These are phyloP conservation scores for Gallinago stenura DNA, from an alignment of 2,797 vertebrate species.

Conservation along the genomic window DNA sequence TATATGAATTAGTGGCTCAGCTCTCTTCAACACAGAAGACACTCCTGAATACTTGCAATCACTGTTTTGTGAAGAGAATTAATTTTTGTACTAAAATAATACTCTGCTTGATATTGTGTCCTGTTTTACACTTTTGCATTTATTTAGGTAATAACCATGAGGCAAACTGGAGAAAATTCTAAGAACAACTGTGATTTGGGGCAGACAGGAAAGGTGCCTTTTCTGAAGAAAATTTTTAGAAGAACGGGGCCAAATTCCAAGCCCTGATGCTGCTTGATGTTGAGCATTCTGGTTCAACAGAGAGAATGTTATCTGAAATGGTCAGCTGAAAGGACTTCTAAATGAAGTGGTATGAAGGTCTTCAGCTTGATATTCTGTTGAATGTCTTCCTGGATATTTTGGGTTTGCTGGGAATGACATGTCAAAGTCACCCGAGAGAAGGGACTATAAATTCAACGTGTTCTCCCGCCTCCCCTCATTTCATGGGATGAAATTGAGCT, in stretches of 20 bases:
- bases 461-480: fast-evolving
- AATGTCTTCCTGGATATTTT: background rate
- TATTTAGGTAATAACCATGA: background rate
- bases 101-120: background rate
- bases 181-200: background rate
- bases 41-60: background rate
- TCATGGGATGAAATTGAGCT: too few species aligned
- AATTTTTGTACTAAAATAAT: background rate
- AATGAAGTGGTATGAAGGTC: background rate
- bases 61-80: background rate
- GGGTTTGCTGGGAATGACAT: background rate
- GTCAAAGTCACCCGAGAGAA: background rate
- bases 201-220: background rate
- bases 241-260: background rate
- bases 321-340: background rate
- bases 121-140: background rate
- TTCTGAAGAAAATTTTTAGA: background rate
- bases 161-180: background rate
- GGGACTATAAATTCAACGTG: background rate
- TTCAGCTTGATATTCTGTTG: background rate
- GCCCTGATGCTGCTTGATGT: background rate
- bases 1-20: background rate
- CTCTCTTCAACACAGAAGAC: background rate
- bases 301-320: background rate
- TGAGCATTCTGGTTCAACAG: background rate